Evolutionary conservation across 2,888 invertebrate genomes (phyloP).

Genomic region (Ethmia dodecea): DNA sequence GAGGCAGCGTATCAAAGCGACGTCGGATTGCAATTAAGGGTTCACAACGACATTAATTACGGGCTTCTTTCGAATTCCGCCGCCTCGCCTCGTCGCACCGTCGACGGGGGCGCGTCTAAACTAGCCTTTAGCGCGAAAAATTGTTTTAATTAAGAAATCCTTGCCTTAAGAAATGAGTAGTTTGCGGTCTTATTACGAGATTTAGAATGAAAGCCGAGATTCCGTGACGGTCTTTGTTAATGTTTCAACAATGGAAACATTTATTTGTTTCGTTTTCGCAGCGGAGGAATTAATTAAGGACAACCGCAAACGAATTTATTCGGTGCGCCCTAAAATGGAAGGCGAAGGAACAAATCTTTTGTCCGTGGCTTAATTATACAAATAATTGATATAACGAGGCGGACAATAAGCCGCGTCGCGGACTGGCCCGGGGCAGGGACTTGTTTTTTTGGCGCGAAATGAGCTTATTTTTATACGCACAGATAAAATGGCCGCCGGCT

Average conservation of each 20-base stretch:
- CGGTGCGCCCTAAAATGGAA: background rate
- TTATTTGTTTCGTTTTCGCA: too few species aligned
- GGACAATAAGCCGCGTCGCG: constrained; percentile 32
- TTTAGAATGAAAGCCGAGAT: too few species aligned
- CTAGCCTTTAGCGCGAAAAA: constrained; percentile 54
- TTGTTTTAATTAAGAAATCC: constrained; percentile 65
- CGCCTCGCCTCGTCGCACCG: constrained; percentile 11
- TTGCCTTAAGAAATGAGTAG: too few species aligned
- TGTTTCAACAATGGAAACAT: too few species aligned
- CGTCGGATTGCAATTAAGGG: constrained; percentile 59
- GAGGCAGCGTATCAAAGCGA: constrained; percentile 47
- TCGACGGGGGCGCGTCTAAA: constrained; percentile 41
- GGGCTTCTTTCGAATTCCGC: constrained; percentile 42
- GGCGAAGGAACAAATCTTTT: constrained; percentile 20
- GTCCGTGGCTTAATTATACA: constrained; percentile 49
- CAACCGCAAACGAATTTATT: constrained; percentile 2
- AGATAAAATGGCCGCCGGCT: too few species aligned
- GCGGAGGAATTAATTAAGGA: constrained; percentile 7
- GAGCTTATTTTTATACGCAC: constrained; percentile 1
- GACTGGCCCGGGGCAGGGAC: constrained; percentile 14
- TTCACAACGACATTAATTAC: constrained; percentile 68
- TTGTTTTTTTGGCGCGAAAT: constrained; percentile 3
- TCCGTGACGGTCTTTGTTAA: too few species aligned
- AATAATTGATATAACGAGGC: constrained; percentile 42
- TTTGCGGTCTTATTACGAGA: constrained; percentile 37